Base-by-base conservation (phyloP, 2,797 vertebrate genomes). In the Hipposideros larvatus region DNA sequence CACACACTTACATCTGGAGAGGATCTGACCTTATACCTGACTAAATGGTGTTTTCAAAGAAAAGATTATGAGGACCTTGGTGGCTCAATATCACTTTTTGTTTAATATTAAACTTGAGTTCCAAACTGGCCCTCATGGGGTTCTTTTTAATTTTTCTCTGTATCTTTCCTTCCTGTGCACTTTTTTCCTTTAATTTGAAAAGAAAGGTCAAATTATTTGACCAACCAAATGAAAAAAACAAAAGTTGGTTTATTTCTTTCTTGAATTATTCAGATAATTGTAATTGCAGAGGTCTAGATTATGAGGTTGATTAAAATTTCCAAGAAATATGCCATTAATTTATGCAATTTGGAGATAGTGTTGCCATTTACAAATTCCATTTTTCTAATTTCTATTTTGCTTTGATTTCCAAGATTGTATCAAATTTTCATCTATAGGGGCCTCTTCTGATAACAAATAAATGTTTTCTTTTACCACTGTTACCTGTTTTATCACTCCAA, bases 321-420 rank as follows among this genome's bases (percentile, higher is more conserved):
- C 14, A 86, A 9, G 28, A 92, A 85, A 55, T 28, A 43, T 13
- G 26, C 6, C 11, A 83, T 26, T 75, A 43, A 57, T 80, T 86
- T 43, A 43, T 75, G 59, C n/a, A 46, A 46, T 77, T 78, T 95
- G 37, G 14, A 95, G 74, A 68, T 9, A 86, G 24, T 28, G 11
- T 55, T 71, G 26, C 26, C 10, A 71, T 71, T 70, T 87, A 61
- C 13, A 24, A 71, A 82, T 18, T 74, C 5, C 28, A 89, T n/a
- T 87, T 94, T 91, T 74, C 68, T 65, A 88, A 91, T 51, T 92
- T 71, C 26, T 83, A n/a, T 91, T 91, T 77, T 79, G 9, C 13
- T 87, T 61, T 73, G 9, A 21, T 95, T 87, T 94, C n/a, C 24
- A 89, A 66, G 37, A 57, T 46, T 90, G 1, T 74, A 80, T 37